phyloP scores from a whole-genome alignment of 2,888 invertebrate species.

The Marasmarcha lunaedactyla region DNA sequence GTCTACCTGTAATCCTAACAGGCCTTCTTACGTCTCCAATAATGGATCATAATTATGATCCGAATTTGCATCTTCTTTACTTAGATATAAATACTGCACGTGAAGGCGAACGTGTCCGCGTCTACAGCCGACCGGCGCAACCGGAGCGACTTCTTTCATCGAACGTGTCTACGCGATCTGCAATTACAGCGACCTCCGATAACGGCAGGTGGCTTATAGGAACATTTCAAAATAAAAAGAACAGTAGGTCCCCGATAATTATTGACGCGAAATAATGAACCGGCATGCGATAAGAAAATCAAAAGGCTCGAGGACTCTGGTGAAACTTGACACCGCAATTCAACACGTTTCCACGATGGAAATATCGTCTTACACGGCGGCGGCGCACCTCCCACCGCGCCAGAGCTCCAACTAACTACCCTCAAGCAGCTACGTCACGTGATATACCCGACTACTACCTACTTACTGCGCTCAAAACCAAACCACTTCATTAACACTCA shows the following conservation, averaged over 20 bases:
- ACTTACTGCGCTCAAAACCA: slow-evolving; percentile 11
- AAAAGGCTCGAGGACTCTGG: slow-evolving; percentile 45
- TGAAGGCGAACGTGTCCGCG: slow-evolving; percentile 44
- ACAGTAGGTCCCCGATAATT: slow-evolving; percentile 51
- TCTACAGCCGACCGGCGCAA: slow-evolving; percentile 19
- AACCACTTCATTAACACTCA: neutral
- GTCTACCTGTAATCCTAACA: too few relatives aligned
- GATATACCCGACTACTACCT: too few relatives aligned
- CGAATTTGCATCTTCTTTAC: neutral
- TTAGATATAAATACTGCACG: slow-evolving; percentile 16
- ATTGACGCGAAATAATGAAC: slow-evolving; percentile 67
- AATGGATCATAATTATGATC: too few relatives aligned
- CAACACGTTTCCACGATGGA: slow-evolving; percentile 61
- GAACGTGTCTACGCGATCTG: slow-evolving; percentile 36
- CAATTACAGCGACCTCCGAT: slow-evolving; percentile 42
- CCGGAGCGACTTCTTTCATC: slow-evolving; percentile 32
- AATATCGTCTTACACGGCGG: slow-evolving; percentile 57
- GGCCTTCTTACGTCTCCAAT: neutral
- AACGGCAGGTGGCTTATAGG: slow-evolving; percentile 60
- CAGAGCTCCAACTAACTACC: neutral
- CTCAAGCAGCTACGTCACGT: too few relatives aligned
- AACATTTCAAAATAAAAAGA: slow-evolving; percentile 36
- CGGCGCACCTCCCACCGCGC: slow-evolving; percentile 57
- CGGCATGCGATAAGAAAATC: slow-evolving; percentile 65
- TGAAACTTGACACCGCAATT: slow-evolving; percentile 61